Evolutionary conservation across 2,113 vertebrate genomes (phyloP), one percentile per base, ranked within the genome.

Genomic region (Barnardius zonarius): DNA sequence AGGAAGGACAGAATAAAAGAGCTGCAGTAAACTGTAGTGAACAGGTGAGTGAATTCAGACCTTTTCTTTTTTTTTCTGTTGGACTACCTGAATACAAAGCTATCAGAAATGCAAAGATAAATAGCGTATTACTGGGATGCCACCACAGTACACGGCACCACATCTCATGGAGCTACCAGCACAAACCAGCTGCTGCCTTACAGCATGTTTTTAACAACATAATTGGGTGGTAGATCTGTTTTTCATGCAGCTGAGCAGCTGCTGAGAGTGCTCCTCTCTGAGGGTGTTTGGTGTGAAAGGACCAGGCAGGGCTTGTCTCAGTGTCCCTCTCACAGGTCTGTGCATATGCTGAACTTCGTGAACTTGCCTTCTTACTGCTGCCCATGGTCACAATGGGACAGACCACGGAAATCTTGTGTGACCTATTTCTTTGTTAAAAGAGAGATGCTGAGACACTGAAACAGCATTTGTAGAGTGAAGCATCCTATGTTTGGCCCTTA

Each of bases 261-360:
- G 68, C 57, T 3, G 14, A 74, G 18, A 30, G 15, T 15, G 9
- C 31, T 66, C 10, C 2, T 55, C 5, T 27, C 30, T 63, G 61
- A 64, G 25, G 25, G 13, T 2, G 1, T 48, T 82, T 2, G 10
- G 11, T 4, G 0, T 33, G 52, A 43, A 84, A 43, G 20, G 16
- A 75, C 10, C 48, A 48, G 39, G 39, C n/a, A 57, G 73, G 46
- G 44, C 48, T 82, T 48, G 37, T 91, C n/a, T 1, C 2, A 51
- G 46, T 0, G 1, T 31, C 33, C 28, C 7, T 0, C 0, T 73
- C 3, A 7, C 59, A 69, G 35, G 9, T 48, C 44, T 10, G 4
- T 27, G 41, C 2, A 0, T 6, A 43, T 1, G 2, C 25, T 73
- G 61, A 68, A 13, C 37, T 68, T 61, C 0, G 1, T 9, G 9